A percentile compares a stretch with the other conserved stretches of the same genome.
phyloP scores from a whole-genome alignment of 1,140 invertebrate species.

The Diachasmimorpha longicaudata region DNA sequence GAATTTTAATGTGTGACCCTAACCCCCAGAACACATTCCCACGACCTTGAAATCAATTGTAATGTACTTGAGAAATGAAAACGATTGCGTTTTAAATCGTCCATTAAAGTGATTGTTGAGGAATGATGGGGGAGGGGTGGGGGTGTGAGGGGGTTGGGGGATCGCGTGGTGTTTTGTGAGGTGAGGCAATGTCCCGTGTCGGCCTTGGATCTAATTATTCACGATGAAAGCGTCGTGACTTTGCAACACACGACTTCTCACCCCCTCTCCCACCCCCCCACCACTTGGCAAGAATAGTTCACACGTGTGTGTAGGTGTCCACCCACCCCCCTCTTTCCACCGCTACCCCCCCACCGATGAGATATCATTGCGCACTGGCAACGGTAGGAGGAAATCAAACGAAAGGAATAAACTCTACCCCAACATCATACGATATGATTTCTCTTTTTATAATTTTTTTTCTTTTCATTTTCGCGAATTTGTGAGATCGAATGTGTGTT shows the following conservation, averaged over 20 bases:
- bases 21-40: not conserved
- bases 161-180: conserved; percentile 26
- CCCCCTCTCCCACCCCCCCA: conserved; percentile 17
- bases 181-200: conserved; percentile 37
- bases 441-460: too few species aligned
- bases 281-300: not conserved
- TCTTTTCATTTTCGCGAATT: not conserved
- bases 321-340: not conserved
- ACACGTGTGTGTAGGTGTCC: conserved; percentile 23
- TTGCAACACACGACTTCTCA: conserved; percentile 16
- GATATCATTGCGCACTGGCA: too few species aligned
- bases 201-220: conserved; percentile 47
- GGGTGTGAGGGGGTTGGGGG: not conserved
- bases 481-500: not conserved
- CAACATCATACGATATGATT: not conserved
- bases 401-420: conserved; percentile 14
- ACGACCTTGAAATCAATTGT: not conserved
- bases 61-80: not conserved
- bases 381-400: conserved; percentile 22
- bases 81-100: not conserved
- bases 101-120: not conserved
- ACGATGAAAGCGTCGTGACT: conserved; percentile 32
- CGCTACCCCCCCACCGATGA: too few species aligned
- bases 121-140: not conserved
- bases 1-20: too few species aligned